A percentile compares a stretch with the other conserved stretches of the same genome.
These are phyloP conservation scores for Caenorhabditis virilis DNA, from an alignment of 2,888 invertebrate genomes.

Conservation along the genomic window DNA sequence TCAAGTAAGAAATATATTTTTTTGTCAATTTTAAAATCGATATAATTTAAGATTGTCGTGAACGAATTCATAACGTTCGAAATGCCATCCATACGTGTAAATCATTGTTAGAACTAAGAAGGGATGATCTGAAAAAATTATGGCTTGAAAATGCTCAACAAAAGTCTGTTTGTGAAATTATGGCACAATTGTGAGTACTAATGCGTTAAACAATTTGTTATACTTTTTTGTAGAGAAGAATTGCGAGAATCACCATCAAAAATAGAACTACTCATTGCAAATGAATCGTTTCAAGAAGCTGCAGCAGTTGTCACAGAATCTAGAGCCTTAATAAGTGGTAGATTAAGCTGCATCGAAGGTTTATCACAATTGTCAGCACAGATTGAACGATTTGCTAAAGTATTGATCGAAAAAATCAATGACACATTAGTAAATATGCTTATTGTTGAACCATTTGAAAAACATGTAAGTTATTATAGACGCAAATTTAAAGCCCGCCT, in stretches of 20 bases:
- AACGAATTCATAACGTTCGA: slow-evolving; percentile 80
- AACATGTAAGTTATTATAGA: slow-evolving; percentile 35
- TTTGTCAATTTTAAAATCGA: not conserved
- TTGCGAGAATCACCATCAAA: slow-evolving; percentile 45
- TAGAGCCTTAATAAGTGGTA: slow-evolving; percentile 49
- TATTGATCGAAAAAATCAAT: slow-evolving; percentile 50
- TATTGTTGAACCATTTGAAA: slow-evolving; percentile 64
- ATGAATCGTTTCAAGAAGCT: slow-evolving; percentile 29
- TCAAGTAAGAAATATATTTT: slow-evolving; percentile 70
- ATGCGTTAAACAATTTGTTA: not conserved
- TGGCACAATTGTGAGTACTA: slow-evolving; percentile 58
- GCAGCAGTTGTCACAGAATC: slow-evolving; percentile 33
- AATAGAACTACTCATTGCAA: slow-evolving; percentile 28
- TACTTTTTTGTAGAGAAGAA: slow-evolving; percentile 38
- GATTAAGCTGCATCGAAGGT: slow-evolving; percentile 56
- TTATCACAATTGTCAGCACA: slow-evolving; percentile 51
- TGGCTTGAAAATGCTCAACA: slow-evolving; percentile 97
- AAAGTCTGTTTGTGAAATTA: slow-evolving; percentile 59
- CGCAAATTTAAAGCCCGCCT: not conserved
- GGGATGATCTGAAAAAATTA: slow-evolving; percentile 88
- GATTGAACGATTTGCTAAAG: slow-evolving; percentile 32
- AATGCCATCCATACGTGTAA: slow-evolving; percentile 84
- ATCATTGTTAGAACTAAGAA: slow-evolving; percentile 82
- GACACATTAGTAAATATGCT: slow-evolving; percentile 52
- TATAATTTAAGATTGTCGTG: slow-evolving; percentile 74